Conservation (phyloP, 2,888 invertebrate genomes). For the Parnassius mnemosyne region DNA sequence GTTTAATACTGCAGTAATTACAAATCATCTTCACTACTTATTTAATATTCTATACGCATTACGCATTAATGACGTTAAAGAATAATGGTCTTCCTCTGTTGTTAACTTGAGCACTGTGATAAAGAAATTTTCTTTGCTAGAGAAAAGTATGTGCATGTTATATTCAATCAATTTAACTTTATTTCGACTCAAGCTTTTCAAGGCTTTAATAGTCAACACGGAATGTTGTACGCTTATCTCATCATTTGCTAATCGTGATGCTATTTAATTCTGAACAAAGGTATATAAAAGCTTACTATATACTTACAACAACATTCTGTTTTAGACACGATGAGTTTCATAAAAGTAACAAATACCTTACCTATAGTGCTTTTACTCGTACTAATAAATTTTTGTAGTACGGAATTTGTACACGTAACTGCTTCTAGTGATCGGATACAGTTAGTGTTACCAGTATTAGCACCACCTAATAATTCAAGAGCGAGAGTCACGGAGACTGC, state of each 20-base stretch:
- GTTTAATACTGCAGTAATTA: too few species aligned
- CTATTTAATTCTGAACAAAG: conserved; percentile 48
- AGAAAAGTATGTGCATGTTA: background rate
- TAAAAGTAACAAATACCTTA: conserved; percentile 27
- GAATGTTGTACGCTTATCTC: conserved; percentile 32
- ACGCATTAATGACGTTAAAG: too few species aligned
- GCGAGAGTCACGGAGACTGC: conserved; percentile 52
- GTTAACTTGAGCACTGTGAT: too few species aligned
- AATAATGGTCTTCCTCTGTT: too few species aligned
- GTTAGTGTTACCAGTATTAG: conserved; percentile 54
- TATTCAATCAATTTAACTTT: background rate
- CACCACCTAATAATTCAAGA: conserved; percentile 45
- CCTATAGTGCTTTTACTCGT: background rate
- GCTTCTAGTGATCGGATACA: conserved; percentile 36
- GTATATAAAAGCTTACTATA: conserved; percentile 59
- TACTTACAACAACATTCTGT: conserved; percentile 47
- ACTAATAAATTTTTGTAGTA: conserved; percentile 1
- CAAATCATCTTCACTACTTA: too few species aligned
- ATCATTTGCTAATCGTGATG: conserved; percentile 56
- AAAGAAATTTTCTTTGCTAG: too few species aligned
- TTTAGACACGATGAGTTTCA: conserved; percentile 49
- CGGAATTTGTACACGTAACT: background rate
- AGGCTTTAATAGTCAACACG: conserved; percentile 34
- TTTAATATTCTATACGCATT: too few species aligned
- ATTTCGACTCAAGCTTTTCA: conserved; percentile 8